Base-by-base conservation (phyloP, 2,797 vertebrate genomes). In the Pterois miles region DNA sequence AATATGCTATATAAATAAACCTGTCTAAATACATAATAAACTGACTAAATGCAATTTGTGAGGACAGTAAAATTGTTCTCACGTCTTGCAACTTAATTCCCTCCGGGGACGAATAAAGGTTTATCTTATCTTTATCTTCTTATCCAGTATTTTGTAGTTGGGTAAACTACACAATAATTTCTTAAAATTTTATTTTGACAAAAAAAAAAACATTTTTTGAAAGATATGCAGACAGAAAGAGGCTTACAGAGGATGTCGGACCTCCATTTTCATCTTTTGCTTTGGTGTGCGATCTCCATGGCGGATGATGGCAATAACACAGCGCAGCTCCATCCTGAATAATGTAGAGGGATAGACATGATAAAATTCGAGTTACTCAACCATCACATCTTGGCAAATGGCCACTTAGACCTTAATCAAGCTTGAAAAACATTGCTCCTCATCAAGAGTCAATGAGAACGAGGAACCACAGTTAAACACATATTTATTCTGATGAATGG, bases 251-350 rank as follows among this genome's bases (percentile, higher is more conserved):
- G 97, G 90, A 69, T 99, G 97, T 38, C 97, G 96, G 58, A 99
- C 98, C 77, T 99, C 98, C 98, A 99, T 99, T 92, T 99, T 99
- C 98, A 99, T 99, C 91, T 99, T 99, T 86, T 99, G 98, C 88
- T 99, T 99, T 1, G 98, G 98, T 2, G 98, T 99, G 43, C 98
- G 97, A 78, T 99, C 98, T n/a, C 98, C 98, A 1, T 99, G 98
- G 4, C 98, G 96, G 82, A 99, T 98, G 79, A 99, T 96, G 25
- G 98, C 98, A 43, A 99, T 99, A 50, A 99, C 98, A 75, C 98
- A 99, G 43, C 98, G 97, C 70, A 99, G 95, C 88, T 99, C 98
- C 98, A 99, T 99, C 98, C 98, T 99, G 86, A n/a, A 38, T 29
- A 0, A 76, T 18, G 29, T 0, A 2, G 7, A 66, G 56, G 25